phyloP scores from a whole-genome alignment of 2,797 vertebrate species.

The Taeniopygia guttata region DNA sequence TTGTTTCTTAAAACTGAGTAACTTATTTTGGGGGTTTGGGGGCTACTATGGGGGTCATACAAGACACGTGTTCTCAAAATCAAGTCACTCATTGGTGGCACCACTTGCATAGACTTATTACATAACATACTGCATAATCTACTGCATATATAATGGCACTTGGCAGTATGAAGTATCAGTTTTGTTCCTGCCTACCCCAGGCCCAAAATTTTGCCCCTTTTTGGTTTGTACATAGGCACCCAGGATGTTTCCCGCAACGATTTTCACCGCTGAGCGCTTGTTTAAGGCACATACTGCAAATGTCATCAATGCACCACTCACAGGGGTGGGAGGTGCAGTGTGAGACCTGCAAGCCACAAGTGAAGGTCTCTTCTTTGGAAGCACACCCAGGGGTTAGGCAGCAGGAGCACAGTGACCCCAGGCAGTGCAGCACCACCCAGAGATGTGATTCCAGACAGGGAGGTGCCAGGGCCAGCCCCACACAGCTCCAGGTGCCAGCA shows the following conservation, averaged over 20 bases:
- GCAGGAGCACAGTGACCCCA: neutral
- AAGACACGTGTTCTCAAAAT: neutral
- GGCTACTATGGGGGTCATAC: neutral
- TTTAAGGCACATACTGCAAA: neutral
- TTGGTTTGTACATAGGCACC: neutral
- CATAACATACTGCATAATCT: neutral
- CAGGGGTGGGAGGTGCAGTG: neutral
- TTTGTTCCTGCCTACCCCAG: neutral
- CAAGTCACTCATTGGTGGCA: neutral
- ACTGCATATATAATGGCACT: no score
- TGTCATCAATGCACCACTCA: no score
- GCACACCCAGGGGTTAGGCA: rapidly evolving
- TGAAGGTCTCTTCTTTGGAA: neutral
- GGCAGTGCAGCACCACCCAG: neutral
- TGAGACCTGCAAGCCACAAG: neutral
- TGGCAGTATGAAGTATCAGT: neutral
- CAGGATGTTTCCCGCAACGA: neutral
- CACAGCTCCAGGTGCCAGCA: neutral
- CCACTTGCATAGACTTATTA: no score
- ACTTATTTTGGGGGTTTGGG: neutral
- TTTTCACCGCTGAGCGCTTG: neutral
- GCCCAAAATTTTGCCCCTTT: neutral
- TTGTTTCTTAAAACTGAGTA: neutral
- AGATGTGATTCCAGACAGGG: neutral
- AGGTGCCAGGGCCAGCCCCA: neutral